Conservation (phyloP, 2,113 vertebrate genomes). For the Ivindomyrus marchei region DNA sequence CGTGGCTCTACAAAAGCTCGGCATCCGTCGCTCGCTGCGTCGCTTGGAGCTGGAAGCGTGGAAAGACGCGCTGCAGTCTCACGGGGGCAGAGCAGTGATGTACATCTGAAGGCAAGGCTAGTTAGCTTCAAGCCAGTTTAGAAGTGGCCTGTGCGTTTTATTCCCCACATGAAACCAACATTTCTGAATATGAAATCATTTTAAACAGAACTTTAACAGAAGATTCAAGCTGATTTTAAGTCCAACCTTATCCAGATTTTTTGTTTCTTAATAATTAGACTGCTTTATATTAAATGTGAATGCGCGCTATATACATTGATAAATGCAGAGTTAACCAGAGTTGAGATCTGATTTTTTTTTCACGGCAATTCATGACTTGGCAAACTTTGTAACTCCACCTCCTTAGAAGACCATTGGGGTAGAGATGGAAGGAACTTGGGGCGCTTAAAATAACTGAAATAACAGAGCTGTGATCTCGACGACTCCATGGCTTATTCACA, state of each 20-base stretch:
- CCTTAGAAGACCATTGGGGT: background rate
- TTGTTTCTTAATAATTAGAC: background rate
- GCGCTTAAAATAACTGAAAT: background rate
- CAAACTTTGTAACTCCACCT: background rate
- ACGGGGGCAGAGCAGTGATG: background rate
- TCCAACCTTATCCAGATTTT: background rate
- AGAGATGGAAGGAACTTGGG: background rate
- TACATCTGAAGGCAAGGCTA: background rate
- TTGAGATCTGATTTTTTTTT: background rate
- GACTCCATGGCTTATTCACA: background rate
- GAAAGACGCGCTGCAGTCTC: background rate
- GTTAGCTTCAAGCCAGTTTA: background rate
- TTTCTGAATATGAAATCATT: background rate
- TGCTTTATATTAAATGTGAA: background rate
- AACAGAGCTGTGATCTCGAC: background rate
- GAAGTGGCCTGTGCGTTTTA: background rate
- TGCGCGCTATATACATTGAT: background rate
- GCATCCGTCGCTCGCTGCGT: background rate
- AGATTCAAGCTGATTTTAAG: background rate
- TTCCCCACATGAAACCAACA: background rate
- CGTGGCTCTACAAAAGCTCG: conserved; percentile 26
- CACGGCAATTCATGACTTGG: background rate
- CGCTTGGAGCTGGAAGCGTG: background rate
- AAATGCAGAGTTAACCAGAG: background rate
- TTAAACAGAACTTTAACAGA: background rate